These are phyloP conservation scores for Stratiomys singularior DNA, from an alignment of 2,888 invertebrate genomes.

Conservation along the genomic window DNA sequence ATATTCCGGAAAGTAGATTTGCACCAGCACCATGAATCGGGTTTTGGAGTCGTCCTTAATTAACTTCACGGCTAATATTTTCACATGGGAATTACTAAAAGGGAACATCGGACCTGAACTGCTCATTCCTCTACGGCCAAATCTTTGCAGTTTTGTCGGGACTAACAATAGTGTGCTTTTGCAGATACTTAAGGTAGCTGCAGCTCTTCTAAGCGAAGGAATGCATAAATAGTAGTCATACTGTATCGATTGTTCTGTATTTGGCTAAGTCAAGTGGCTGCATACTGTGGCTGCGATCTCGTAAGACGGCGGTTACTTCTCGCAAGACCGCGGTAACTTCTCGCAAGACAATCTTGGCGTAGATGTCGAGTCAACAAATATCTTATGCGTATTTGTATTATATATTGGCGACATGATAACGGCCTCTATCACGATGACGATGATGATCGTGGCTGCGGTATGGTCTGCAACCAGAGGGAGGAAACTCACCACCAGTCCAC, in stretches of 20 bases:
- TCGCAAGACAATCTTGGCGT: not conserved
- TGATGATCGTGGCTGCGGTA: not conserved
- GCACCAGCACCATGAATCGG: too few species aligned
- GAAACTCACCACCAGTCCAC: constrained; percentile 50
- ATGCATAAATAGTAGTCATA: constrained; percentile 29
- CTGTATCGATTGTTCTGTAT: constrained; percentile 53
- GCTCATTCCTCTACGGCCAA: constrained; percentile 3
- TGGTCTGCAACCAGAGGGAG: constrained; percentile 43
- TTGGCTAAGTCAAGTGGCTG: constrained; percentile 53
- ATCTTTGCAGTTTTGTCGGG: not conserved
- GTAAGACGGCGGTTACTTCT: not conserved
- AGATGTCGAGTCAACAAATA: not conserved
- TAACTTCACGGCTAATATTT: too few species aligned
- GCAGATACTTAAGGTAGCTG: constrained; percentile 5
- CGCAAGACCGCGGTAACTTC: too few species aligned
- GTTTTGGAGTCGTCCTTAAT: too few species aligned
- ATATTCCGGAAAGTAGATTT: too few species aligned
- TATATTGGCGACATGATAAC: constrained; percentile 9
- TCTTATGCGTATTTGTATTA: not conserved
- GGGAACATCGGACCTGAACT: too few species aligned
- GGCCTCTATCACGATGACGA: constrained; percentile 20
- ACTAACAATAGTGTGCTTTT: constrained; percentile 24
- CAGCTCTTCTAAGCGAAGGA: constrained; percentile 16
- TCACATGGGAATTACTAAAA: too few species aligned
- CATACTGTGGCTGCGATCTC: constrained; percentile 1